These are phyloP conservation scores for Teleogryllus occipitalis DNA, from an alignment of 1,140 invertebrate species.

Conservation along the genomic window DNA sequence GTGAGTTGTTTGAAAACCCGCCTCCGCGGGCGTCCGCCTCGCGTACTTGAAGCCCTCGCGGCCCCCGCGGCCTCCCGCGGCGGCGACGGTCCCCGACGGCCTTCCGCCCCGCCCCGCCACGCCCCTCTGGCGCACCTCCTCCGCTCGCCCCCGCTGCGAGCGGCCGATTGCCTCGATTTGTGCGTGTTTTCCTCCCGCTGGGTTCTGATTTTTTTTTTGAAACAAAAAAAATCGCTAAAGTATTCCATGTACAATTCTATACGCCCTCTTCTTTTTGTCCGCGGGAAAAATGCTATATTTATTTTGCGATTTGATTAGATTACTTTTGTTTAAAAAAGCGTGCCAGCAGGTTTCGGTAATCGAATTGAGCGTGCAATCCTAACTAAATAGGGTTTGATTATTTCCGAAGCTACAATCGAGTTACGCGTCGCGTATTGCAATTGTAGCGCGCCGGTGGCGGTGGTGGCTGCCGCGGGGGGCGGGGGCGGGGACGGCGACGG, in stretches of 20 bases:
- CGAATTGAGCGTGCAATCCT: constrained; percentile 3
- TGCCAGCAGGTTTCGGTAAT: constrained; percentile 3
- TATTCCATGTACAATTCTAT: background rate
- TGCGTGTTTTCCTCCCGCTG: background rate
- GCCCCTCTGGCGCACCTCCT: no score
- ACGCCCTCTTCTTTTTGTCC: background rate
- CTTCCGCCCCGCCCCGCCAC: no score
- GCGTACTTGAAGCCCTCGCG: background rate
- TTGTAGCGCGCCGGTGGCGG: background rate
- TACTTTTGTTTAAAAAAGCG: constrained; percentile 5
- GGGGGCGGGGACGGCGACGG: no score
- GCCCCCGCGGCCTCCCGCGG: no score
- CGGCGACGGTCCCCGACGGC: no score
- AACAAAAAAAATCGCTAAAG: background rate
- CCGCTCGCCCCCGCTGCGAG: background rate
- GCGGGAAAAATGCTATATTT: constrained; percentile 4
- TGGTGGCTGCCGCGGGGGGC: background rate
- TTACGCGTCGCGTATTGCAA: background rate
- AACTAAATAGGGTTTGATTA: constrained; percentile 5
- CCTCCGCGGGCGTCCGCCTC: no score
- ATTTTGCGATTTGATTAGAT: constrained; percentile 5
- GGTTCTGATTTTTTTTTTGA: background rate
- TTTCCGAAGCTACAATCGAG: constrained; percentile 3
- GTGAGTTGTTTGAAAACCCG: background rate
- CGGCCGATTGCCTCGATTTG: background rate